phyloP scores from a whole-genome alignment of 2,888 invertebrate species.

The Tryphoninae sp. region DNA sequence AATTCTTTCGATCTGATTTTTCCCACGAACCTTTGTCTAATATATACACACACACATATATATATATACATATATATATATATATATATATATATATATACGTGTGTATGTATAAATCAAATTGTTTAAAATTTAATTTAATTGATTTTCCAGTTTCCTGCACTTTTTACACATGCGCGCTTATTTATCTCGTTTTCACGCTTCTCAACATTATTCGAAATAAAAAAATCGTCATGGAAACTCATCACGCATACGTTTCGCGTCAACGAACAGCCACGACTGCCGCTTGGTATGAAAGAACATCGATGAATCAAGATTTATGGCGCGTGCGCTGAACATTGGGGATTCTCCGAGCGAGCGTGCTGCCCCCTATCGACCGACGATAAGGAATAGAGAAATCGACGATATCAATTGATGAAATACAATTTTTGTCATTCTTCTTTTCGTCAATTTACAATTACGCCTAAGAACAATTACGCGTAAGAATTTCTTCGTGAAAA shows the following conservation, averaged over 20 bases:
- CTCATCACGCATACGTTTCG: no score
- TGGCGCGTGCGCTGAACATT: not conserved
- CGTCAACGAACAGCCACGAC: no score
- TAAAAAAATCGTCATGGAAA: not conserved
- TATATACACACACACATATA: not conserved
- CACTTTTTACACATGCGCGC: not conserved
- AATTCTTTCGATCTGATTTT: constrained; percentile 2
- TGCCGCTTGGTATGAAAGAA: constrained; percentile 10
- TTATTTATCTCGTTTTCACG: not conserved
- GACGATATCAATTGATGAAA: not conserved
- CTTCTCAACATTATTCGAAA: not conserved
- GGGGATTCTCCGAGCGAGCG: constrained; percentile 1
- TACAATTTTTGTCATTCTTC: not conserved
- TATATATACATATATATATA: not conserved
- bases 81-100: not conserved
- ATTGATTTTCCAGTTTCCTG: not conserved
- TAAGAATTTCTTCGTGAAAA: not conserved
- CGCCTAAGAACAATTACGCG: no score
- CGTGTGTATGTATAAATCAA: not conserved
- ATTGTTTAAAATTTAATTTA: not conserved
- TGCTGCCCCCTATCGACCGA: constrained; percentile 9
- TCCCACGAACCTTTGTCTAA: not conserved
- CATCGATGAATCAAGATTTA: not conserved
- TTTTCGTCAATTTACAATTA: not conserved
- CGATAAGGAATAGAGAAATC: constrained; percentile 37